phyloP scores from a whole-genome alignment of 2,888 invertebrate genomes.

The Torymus aiolomorphi region DNA sequence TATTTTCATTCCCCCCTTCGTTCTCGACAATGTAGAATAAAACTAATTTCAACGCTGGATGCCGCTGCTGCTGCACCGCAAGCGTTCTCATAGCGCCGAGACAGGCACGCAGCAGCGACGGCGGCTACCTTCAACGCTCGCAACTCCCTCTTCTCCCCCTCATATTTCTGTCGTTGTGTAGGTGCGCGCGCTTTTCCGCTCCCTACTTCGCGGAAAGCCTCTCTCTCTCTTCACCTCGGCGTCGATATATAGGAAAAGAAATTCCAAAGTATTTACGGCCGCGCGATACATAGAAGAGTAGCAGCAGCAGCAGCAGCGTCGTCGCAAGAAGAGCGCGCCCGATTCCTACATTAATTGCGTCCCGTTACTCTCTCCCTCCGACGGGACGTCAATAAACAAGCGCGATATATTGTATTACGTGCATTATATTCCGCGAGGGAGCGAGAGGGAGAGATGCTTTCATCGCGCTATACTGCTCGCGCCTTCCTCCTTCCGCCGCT shows the following conservation, averaged over 20 bases:
- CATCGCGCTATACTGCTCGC: background rate
- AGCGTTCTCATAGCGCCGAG: no score
- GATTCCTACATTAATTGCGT: slow-evolving; percentile 59
- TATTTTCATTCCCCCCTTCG: background rate
- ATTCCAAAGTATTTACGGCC: slow-evolving; percentile 59
- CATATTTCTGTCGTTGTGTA: slow-evolving; percentile 55
- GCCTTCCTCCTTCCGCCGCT: slow-evolving; percentile 40
- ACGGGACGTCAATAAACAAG: slow-evolving; percentile 60
- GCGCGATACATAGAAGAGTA: background rate
- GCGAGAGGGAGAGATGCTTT: no score
- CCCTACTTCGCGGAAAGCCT: slow-evolving; percentile 42
- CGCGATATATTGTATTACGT: slow-evolving; percentile 60
- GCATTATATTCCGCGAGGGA: slow-evolving; percentile 54
- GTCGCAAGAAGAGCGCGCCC: slow-evolving; percentile 18
- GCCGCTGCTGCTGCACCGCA: background rate
- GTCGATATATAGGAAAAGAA: slow-evolving; percentile 53
- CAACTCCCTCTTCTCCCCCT: background rate
- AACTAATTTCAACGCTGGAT: slow-evolving; percentile 23
- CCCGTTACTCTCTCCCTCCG: slow-evolving; percentile 57
- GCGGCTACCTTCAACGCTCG: no score
- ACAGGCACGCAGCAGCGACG: no score
- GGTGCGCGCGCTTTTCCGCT: slow-evolving; percentile 38
- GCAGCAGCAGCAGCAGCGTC: background rate
- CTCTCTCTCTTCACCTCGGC: no score
- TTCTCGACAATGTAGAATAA: slow-evolving; percentile 20